Evolutionary conservation across 2,888 invertebrate species (phyloP), one percentile per base, ranked within the genome.

Genomic region (Aquatica leii): DNA sequence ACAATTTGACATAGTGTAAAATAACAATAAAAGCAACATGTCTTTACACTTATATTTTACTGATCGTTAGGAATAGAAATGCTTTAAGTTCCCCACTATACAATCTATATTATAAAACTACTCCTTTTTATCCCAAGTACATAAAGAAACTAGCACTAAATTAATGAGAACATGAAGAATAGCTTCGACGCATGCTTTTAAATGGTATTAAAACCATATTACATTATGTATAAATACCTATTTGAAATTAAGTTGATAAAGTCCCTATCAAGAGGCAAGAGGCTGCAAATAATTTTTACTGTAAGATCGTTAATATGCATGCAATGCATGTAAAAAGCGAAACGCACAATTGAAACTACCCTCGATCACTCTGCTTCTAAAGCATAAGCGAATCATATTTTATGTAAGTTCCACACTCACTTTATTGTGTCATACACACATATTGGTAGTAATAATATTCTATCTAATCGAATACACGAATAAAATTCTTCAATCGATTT

Each of bases 311-410:
- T 60, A 57, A 62, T 53, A 59, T 69, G 67, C 62, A 74, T 71
- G 74, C 74, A 74, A 77, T 78, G 77, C 76, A 78, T 74, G 73
- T 74, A 59, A 69, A 70, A 76, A 77, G 77, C 77, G 74, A 74
- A 74, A 76, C 74, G 73, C 74, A 72, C 71, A 74, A 74, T 71
- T 71, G 69, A 70, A 71, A 74, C 73, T 73, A 73, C 70, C 63
- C 70, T 74, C 73, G 70, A 70, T 75, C 73, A 70, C 72, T 74
- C 67, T 73, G 62, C 73, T 67, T 78, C 76, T 77, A 76, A 79
- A 78, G 78, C 79, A 71, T 72, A 78, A 77, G 76, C 77, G 76
- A 78, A 75, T 76, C 72, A 69, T 46, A 74, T 69, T 71, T 68
- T 68, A 65, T 67, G 68, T 56, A 64, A 69, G 64, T 69, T 71